A percentile compares a stretch with the other conserved stretches of the same genome.
phyloP scores from a whole-genome alignment of 2,888 invertebrate genomes.

The Crossocerus cetratus region DNA sequence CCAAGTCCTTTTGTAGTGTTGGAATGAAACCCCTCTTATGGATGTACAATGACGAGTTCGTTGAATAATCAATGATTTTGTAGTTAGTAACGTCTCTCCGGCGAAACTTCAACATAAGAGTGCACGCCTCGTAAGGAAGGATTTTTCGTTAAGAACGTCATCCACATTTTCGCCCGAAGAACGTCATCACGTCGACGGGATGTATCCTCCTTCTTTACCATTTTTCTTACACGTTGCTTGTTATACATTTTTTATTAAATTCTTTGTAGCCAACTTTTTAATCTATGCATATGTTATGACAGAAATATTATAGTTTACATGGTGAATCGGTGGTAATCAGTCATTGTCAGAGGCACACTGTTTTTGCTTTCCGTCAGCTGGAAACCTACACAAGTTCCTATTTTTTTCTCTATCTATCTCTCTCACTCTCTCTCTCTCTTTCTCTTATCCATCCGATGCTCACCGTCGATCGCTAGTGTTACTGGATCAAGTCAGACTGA shows the following conservation, averaged over 20 bases:
- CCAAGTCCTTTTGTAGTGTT: slow-evolving; percentile 47
- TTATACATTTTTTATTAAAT: slow-evolving; percentile 11
- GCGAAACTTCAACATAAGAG: slow-evolving; percentile 70
- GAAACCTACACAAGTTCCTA: background rate
- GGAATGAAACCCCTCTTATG: slow-evolving; percentile 43
- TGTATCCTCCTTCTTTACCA: background rate
- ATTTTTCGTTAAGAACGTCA: slow-evolving; percentile 1
- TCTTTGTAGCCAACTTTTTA: slow-evolving; percentile 23
- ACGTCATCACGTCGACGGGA: slow-evolving; percentile 5
- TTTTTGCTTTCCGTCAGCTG: background rate
- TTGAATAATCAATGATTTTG: slow-evolving; percentile 65
- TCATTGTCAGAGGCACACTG: background rate
- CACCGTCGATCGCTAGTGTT: slow-evolving; percentile 9
- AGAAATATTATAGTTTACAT: slow-evolving; percentile 9
- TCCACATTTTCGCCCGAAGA: slow-evolving; percentile 10
- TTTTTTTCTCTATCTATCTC: background rate
- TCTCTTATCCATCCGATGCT: background rate
- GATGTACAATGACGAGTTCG: slow-evolving; percentile 61
- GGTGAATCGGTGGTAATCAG: slow-evolving; percentile 21
- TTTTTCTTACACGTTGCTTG: slow-evolving; percentile 6
- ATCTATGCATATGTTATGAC: slow-evolving; percentile 17
- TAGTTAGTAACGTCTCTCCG: slow-evolving; percentile 58
- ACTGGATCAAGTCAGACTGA: slow-evolving; percentile 1
- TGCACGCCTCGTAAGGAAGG: slow-evolving; percentile 62
- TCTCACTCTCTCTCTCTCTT: background rate